Evolutionary conservation across 2,888 invertebrate genomes (phyloP).

Genomic region (Myopa testacea): DNA sequence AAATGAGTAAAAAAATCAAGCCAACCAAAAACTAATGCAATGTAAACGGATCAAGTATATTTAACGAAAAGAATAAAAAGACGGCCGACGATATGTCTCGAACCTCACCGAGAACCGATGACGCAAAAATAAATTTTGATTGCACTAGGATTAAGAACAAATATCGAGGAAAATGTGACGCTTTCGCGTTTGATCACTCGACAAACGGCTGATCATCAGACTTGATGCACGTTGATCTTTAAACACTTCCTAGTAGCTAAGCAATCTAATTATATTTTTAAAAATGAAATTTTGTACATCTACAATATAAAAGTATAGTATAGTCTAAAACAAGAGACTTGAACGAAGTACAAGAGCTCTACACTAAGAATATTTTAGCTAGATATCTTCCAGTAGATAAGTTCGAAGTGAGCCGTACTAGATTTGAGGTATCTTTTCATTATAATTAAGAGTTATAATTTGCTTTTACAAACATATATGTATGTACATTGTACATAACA

Average conservation of each 20-base stretch:
- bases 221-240: not conserved
- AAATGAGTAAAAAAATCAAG: too few relatives aligned
- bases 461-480: too few relatives aligned
- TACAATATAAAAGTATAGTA: not conserved
- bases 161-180: constrained; percentile 8
- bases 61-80: not conserved
- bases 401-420: too few relatives aligned
- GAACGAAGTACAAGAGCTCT: not conserved
- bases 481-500: too few relatives aligned
- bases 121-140: constrained; percentile 11
- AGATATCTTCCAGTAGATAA: too few relatives aligned
- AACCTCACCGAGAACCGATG: not conserved
- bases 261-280: too few relatives aligned
- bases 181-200: constrained; percentile 6
- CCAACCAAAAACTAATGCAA: not conserved
- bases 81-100: constrained; percentile 15
- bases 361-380: too few relatives aligned
- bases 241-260: not conserved
- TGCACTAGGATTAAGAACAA: not conserved
- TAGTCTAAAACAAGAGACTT: not conserved
- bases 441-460: too few relatives aligned
- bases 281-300: not conserved
- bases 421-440: too few relatives aligned
- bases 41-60: not conserved
- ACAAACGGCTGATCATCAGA: constrained; percentile 13